Evolutionary conservation across 2,113 vertebrate species (phyloP), one percentile per base, ranked within the genome.

Genomic region (Daphoenositta chrysoptera): DNA sequence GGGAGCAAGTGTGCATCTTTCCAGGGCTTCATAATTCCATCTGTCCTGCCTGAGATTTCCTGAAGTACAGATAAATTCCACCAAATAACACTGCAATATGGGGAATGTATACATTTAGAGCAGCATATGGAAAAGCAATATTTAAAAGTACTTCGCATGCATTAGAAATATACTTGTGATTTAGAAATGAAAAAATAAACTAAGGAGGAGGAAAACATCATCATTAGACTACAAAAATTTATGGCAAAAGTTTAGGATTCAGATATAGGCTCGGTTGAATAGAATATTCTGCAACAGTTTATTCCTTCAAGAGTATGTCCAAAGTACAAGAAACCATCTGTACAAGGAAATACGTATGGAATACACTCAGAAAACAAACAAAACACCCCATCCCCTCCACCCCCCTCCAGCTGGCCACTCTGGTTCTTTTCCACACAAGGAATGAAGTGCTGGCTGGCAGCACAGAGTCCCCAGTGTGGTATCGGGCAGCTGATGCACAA

Each of bases 101-200:
- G 53, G 28, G 57, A 75, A 75, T 6, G 5, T 40, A 87, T 48
- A 39, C 72, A 71, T 81, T 87, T 82, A 89, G 28, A 92, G 44
- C 56, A 71, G 44, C 80, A 94, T 89, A 94, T 87, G 77, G 69
- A 91, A 95, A 90, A 89, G 78, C 31, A 90, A 26, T 78, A 81
- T 94, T 93, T 58, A 85, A 89, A 93, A 95, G 47, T 76, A 82
- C 1, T 3, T 75, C 48, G 68, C 68, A 14, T 58, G 9, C 45
- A 93, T 88, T 79, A 92, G 89, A 94, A 91, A 89, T 87, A 86
- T 6, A 20, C 19, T 77, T 35, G 27, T 21, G 22, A 83, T 70
- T 77, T 76, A 40, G 53, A 58, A 81, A 65, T 0, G 11, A 60
- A 50, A 60, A 60, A 76, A 48, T 66, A 13, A 60, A 35, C 7